Percentiles rank a stretch among this genome's conserved stretches.
Evolutionary conservation across 2,888 invertebrate species (phyloP).

Genomic region (Drosophila ustulata): DNA sequence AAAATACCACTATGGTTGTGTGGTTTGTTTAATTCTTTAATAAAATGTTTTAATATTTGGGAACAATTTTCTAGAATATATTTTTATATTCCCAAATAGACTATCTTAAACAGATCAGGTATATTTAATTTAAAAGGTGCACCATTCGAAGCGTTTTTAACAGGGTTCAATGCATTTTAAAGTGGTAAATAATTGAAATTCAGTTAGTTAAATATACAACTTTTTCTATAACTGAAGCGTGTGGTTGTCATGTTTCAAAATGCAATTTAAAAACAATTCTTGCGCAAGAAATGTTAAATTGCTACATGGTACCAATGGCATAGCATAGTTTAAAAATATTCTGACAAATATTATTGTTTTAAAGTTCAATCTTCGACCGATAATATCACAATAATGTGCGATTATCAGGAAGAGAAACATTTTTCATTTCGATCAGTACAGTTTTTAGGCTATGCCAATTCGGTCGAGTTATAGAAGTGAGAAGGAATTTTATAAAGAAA

Average conservation of each 20-base stretch:
- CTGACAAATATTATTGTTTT: slow-evolving; percentile 68
- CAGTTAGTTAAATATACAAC: neutral
- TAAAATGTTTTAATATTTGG: slow-evolving; percentile 8
- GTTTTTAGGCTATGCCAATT: slow-evolving; percentile 60
- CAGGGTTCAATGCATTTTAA: slow-evolving; percentile 35
- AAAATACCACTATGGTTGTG: neutral
- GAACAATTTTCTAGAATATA: slow-evolving; percentile 26
- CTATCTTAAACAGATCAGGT: slow-evolving; percentile 12
- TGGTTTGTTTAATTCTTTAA: slow-evolving; percentile 22
- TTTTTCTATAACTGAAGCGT: slow-evolving; percentile 7
- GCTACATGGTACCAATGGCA: slow-evolving; percentile 39
- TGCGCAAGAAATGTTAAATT: slow-evolving; percentile 60
- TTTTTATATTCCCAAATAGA: slow-evolving; percentile 21
- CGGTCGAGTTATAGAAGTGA: slow-evolving; percentile 27
- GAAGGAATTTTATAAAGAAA: slow-evolving; percentile 14
- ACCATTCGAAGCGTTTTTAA: slow-evolving; percentile 28
- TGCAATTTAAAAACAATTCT: slow-evolving; percentile 56
- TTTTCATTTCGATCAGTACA: slow-evolving; percentile 72
- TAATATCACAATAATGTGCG: slow-evolving; percentile 47
- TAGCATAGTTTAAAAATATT: slow-evolving; percentile 65
- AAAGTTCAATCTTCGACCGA: slow-evolving; percentile 67
- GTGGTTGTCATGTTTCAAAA: slow-evolving; percentile 21
- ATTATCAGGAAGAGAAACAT: slow-evolving; percentile 78
- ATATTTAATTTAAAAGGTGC: slow-evolving; percentile 48
- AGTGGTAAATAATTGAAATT: slow-evolving; percentile 1